phyloP scores from a whole-genome alignment of 2,888 invertebrate genomes.

The Sesia apiformis region DNA sequence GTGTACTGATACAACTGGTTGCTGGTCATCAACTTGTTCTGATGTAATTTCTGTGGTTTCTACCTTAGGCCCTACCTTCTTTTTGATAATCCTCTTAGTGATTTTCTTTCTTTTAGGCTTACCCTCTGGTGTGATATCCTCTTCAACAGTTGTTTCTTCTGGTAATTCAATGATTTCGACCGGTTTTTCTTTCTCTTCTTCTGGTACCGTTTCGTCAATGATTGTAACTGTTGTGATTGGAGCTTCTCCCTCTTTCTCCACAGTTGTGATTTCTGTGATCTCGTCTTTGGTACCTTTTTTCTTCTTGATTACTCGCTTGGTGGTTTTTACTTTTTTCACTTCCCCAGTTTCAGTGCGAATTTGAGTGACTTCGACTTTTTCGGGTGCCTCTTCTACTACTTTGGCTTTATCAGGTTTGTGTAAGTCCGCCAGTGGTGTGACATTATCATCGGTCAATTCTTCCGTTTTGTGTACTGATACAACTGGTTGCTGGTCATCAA shows the following conservation, averaged over 20 bases:
- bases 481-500: slow-evolving; percentile 19
- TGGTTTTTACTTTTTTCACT: slow-evolving; percentile 27
- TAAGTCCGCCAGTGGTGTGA: slow-evolving; percentile 10
- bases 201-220: slow-evolving; percentile 20
- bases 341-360: slow-evolving; percentile 40
- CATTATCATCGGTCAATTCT: slow-evolving; percentile 10
- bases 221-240: slow-evolving; percentile 23
- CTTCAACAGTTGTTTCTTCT: slow-evolving; percentile 13
- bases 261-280: slow-evolving; percentile 48
- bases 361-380: slow-evolving; percentile 41
- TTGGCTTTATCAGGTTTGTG: slow-evolving; percentile 13
- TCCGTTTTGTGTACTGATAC: slow-evolving; percentile 30
- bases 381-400: slow-evolving; percentile 22
- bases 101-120: slow-evolving; percentile 41
- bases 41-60: slow-evolving; percentile 32
- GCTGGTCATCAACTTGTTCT: slow-evolving; percentile 50
- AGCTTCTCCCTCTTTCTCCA: slow-evolving; percentile 19
- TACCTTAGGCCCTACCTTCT: slow-evolving; percentile 35
- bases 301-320: slow-evolving; percentile 26
- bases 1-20: slow-evolving; percentile 44
- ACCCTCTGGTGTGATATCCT: slow-evolving; percentile 8
- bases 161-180: slow-evolving; percentile 20
- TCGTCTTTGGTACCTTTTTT: slow-evolving; percentile 28
- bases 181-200: slow-evolving; percentile 28
- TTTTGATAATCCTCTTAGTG: slow-evolving; percentile 52